Evolutionary conservation across 2,113 vertebrate species (phyloP).

Genomic region (Erythrolamprus reginae): DNA sequence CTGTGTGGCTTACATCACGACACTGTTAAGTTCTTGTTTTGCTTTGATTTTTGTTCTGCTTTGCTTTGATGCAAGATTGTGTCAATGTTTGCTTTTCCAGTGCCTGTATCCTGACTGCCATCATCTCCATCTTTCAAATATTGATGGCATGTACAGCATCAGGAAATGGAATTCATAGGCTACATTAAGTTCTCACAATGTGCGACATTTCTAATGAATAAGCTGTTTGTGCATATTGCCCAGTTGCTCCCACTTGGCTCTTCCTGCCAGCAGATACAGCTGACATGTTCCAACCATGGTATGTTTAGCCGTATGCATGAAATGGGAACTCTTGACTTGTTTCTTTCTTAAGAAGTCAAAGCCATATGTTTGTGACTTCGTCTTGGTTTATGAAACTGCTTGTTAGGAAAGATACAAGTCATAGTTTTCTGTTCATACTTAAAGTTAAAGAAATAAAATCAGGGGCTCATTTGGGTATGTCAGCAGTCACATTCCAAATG

Average conservation of each 20-base stretch:
- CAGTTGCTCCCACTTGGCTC: background rate
- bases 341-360: background rate
- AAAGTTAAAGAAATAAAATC: background rate
- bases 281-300: background rate
- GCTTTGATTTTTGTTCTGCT: background rate
- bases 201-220: background rate
- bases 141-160: background rate
- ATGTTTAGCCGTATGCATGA: background rate
- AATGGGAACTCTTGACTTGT: background rate
- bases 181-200: background rate
- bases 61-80: background rate
- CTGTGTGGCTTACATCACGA: background rate
- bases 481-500: background rate
- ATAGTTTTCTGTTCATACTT: background rate
- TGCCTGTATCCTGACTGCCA: background rate
- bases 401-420: background rate
- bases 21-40: background rate
- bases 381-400: background rate
- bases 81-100: background rate
- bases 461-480: background rate
- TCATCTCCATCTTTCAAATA: background rate
- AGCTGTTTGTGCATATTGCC: background rate
- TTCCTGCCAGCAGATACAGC: background rate
- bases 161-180: background rate
- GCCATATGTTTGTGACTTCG: background rate